Base-by-base conservation (phyloP, 64 coral and sea anemone genomes). In the Montipora capricornis region DNA sequence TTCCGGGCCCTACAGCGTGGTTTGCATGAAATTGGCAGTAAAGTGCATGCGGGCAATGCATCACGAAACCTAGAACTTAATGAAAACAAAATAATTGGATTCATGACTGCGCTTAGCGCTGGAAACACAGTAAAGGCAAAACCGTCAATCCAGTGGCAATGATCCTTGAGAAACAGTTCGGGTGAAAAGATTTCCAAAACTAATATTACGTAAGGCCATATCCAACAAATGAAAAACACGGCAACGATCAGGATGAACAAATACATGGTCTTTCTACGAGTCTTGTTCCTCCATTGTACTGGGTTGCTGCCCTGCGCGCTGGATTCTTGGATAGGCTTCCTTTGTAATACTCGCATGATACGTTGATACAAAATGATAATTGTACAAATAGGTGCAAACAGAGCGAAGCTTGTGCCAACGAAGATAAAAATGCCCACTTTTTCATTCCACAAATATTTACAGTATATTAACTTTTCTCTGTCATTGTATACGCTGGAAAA, bases 31-130 rank as follows among this genome's bases (percentile, higher is more conserved):
- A 37, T 37, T 37, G 37, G 37, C 37, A 2, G 37, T 37, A 37
- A 37, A 37, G 37, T 37, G 37, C 37, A 37, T 5, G 49, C 22
- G 8, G 53, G 49, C 16, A 80, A 20, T 16, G 49, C 77, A 3
- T 80, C 14, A 17, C 48, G 77, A 55, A 80, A 80, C 16, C 55
- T 20, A 0, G 48, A 53, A 55, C 49, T 55, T 55, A 80, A 53
- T 2, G 16, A 80, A 55, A 80, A 80, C 13, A 80, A 49, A 80
- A 55, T 80, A 4, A 80, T 49, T 7, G 77, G 77, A 55, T 80
- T 80, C 1, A 80, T 80, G 0, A 47, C 49, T 53, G 77, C 55
- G 19, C 77, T 80, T 3, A 80, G 77, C 6, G 19, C 52, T 19
- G 77, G 77, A 20, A 80, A 19, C 6, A 80, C 48, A 80, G 5